A percentile compares a stretch with the other conserved stretches of the same genome.
These are phyloP conservation scores for Carposina sasakii DNA, from an alignment of 1,140 invertebrate genomes.

Conservation along the genomic window DNA sequence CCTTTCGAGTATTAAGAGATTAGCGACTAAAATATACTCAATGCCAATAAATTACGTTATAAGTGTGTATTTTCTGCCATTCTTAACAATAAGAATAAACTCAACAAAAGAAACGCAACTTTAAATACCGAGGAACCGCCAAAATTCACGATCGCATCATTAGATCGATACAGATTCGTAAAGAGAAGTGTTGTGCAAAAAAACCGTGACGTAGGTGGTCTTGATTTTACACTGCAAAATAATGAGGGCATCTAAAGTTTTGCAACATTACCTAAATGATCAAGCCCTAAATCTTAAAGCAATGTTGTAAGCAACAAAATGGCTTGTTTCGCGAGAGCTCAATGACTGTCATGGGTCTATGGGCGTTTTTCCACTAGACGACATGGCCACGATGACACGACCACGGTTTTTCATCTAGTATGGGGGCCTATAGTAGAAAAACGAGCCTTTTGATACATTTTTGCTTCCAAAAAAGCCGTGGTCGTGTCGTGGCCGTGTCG, in stretches of 20 bases:
- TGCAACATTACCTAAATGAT: too few species aligned
- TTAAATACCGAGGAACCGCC: background rate
- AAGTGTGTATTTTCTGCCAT: background rate
- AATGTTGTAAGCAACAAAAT: too few species aligned
- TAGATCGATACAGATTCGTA: slow-evolving; percentile 62
- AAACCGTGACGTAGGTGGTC: slow-evolving; percentile 56
- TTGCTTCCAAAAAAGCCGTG: too few species aligned
- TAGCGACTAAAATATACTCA: background rate
- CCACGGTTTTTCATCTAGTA: too few species aligned
- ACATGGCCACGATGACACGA: too few species aligned
- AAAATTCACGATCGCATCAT: slow-evolving; percentile 65
- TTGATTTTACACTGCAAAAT: slow-evolving; percentile 57
- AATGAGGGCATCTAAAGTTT: slow-evolving; percentile 58
- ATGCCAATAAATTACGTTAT: background rate
- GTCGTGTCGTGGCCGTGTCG: too few species aligned
- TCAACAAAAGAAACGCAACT: background rate
- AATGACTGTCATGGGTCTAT: too few species aligned
- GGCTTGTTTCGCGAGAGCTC: too few species aligned
- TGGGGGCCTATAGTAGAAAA: too few species aligned
- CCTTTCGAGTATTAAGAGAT: background rate
- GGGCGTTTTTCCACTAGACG: too few species aligned
- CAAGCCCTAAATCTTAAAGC: too few species aligned
- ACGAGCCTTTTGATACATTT: too few species aligned
- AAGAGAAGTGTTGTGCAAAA: slow-evolving; percentile 42
- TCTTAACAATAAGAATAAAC: background rate